Percentiles rank a stretch among this genome's conserved stretches.
phyloP scores from a whole-genome alignment of 1,140 invertebrate species.

The Sitodiplosis mosellana region DNA sequence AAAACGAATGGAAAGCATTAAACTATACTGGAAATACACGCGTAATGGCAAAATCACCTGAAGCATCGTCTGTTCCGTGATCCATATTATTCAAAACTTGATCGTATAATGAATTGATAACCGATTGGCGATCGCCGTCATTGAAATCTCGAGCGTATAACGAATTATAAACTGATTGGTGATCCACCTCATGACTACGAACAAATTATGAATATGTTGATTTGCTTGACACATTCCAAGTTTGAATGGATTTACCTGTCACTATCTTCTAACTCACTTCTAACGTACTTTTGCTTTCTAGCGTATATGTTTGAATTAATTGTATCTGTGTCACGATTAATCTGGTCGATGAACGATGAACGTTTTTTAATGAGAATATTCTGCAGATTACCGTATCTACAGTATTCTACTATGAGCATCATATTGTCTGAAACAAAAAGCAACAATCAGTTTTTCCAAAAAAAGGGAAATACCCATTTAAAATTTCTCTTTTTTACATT shows the following conservation, averaged over 20 bases:
- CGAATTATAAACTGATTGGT: too few relatives aligned
- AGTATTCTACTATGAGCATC: slow-evolving; percentile 81
- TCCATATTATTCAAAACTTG: slow-evolving; percentile 9
- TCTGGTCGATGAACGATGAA: slow-evolving; percentile 60
- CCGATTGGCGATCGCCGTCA: slow-evolving; percentile 20
- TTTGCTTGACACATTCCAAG: too few relatives aligned
- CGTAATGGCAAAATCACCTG: too few relatives aligned
- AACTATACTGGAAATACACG: too few relatives aligned
- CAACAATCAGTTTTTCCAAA: neutral
- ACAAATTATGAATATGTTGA: too few relatives aligned
- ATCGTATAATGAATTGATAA: slow-evolving; percentile 17
- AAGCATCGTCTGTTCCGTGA: slow-evolving; percentile 6
- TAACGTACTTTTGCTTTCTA: slow-evolving; percentile 16
- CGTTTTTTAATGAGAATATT: slow-evolving; percentile 66
- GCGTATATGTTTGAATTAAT: slow-evolving; percentile 39
- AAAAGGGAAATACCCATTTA: too few relatives aligned
- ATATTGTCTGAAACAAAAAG: slow-evolving; percentile 48
- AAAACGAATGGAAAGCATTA: too few relatives aligned
- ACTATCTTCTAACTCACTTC: too few relatives aligned
- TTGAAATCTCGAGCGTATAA: too few relatives aligned
- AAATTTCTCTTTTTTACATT: slow-evolving; percentile 38
- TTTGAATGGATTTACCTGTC: slow-evolving; percentile 12
- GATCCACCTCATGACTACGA: too few relatives aligned
- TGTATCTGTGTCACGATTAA: slow-evolving; percentile 41
- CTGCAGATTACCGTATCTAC: slow-evolving; percentile 73